A percentile compares a stretch with the other conserved stretches of the same genome.
Evolutionary conservation across 2,113 vertebrate species (phyloP).

Genomic region (Eretmochelys imbricata): DNA sequence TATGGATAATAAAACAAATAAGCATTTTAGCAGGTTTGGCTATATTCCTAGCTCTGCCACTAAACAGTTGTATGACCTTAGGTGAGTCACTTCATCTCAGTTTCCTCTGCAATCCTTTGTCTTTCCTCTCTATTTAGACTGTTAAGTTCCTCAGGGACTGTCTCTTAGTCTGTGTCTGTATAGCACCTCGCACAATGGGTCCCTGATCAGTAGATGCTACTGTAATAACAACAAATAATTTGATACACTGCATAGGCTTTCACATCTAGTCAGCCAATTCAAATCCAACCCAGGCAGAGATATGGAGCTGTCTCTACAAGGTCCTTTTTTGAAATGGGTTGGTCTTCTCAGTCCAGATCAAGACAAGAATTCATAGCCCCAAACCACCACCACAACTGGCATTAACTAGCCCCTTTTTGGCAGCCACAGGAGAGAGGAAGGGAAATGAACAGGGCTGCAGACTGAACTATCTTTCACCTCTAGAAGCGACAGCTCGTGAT

Average conservation of each 20-base stretch:
- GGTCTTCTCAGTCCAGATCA: background rate
- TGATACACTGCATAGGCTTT: background rate
- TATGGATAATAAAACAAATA: background rate
- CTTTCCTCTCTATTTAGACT: background rate
- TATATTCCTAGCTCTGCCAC: background rate
- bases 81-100: background rate
- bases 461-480: background rate
- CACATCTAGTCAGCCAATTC: background rate
- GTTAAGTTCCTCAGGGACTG: background rate
- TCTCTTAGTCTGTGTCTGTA: background rate
- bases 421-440: background rate
- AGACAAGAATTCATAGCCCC: background rate
- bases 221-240: background rate
- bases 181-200: background rate
- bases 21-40: background rate
- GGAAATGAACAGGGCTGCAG: background rate
- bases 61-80: background rate
- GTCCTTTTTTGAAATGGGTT: background rate
- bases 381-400: background rate
- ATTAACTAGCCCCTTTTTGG: background rate
- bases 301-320: fast-evolving
- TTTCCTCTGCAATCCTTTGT: background rate
- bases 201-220: background rate
- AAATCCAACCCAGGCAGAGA: background rate
- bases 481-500: background rate